Conservation (phyloP, 2,113 vertebrate genomes). For the Rhinoptilus africanus region DNA sequence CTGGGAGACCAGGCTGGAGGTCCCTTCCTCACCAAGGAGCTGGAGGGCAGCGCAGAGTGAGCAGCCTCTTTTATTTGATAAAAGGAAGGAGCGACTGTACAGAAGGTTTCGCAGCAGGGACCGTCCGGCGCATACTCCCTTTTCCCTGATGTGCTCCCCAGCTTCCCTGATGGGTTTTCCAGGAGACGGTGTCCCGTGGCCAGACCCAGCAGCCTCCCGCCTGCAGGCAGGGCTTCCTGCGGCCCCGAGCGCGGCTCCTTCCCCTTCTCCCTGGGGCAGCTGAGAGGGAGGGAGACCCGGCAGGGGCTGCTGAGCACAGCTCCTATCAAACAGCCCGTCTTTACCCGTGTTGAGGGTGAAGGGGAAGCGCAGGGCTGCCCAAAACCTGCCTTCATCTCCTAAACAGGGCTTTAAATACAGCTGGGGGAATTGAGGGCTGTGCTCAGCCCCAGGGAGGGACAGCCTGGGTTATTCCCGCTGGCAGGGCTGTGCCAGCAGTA, state of each 20-base stretch:
- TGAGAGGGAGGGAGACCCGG: background rate
- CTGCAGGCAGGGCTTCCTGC: background rate
- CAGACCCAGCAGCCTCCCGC: background rate
- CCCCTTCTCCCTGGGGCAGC: background rate
- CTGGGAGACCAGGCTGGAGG: fast-evolving
- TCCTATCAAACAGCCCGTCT: background rate
- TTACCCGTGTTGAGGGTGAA: background rate
- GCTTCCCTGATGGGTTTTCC: fast-evolving
- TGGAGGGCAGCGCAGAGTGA: background rate
- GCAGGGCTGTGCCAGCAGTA: background rate
- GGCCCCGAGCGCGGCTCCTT: background rate
- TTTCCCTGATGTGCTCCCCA: background rate
- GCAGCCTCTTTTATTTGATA: background rate
- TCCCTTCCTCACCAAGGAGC: background rate
- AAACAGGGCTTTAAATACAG: background rate
- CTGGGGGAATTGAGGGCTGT: background rate
- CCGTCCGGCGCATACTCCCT: fast-evolving
- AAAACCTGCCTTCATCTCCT: background rate
- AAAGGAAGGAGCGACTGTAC: background rate
- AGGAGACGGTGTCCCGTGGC: fast-evolving
- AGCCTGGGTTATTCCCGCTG: background rate
- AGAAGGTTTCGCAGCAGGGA: background rate
- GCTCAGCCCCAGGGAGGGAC: background rate
- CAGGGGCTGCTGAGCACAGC: no score
- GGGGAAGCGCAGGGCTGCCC: background rate